Evolutionary conservation across 2,113 vertebrate genomes (phyloP), one percentile per base, ranked within the genome.

Genomic region (Saccopteryx leptura): DNA sequence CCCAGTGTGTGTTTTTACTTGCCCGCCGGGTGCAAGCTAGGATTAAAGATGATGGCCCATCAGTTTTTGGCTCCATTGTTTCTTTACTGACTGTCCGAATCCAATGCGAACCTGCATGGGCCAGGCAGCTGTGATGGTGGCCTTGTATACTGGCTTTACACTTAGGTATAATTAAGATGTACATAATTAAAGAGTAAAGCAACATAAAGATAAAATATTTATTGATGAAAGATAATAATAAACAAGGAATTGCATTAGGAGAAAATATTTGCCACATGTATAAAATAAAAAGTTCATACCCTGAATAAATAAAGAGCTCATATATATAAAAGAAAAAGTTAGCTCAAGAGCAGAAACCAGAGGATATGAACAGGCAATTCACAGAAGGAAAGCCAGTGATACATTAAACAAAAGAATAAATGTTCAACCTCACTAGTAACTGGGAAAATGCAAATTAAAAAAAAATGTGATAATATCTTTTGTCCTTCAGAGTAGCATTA

Each of bases 371-470:
- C 14, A 90, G 58, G 39, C 9, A 80, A 63, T 58, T 93, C 50
- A 80, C 24, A 46, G 50, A 74, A 80, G 52, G 87, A 65, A 82
- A 87, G 33, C 56, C 63, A 71, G 2, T 94, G 54, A 65, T 21
- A 28, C 48, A 69, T 88, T 82, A 92, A 94, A 87, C 28, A 66
- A 81, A 90, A 75, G 31, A 83, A 68, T 61, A 63, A 68, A 50
- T 78, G 33, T 65, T 94, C 61, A 81, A 4, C n/a, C 69, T 94
- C 61, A 76, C 7, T 76, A 76, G 23, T 76, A 71, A 61, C 26
- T 96, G 63, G 76, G 24, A 88, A 91, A 91, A 91, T 72, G 46
- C 65, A 94, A 60, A 56, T 82, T 90, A 54, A 96, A 83, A 74
- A 28, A 52, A 58, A 65, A 31, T 88, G 17, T 15, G 9, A 65